Evolutionary conservation across 2,888 invertebrate genomes (phyloP), one percentile per base, ranked within the genome.

Genomic region (Taenaris catops): DNA sequence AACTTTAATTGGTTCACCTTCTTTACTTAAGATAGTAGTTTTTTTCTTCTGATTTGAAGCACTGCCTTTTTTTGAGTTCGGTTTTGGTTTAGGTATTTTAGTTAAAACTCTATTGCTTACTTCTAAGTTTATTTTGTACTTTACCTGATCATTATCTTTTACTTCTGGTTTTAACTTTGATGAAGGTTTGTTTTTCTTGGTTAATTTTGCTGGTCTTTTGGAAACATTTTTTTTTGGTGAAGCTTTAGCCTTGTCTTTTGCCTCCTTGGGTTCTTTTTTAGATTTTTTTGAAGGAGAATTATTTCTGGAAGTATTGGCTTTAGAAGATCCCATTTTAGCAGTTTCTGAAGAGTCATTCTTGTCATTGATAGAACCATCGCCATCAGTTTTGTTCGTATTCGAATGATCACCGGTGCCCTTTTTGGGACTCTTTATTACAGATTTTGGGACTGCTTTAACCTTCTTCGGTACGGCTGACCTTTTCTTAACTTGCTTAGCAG

Each of bases 61-160:
- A 51, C 42, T 65, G 7, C 56, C 53, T 53, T 71, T 80, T 50
- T 76, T 81, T 7, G 63, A 37, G 21, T 31, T 69, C 32, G 12
- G 56, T 62, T 62, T 78, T 69, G 35, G 57, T 64, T 60, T 83
- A 24, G 64, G 52, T 48, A 58, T 58, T 59, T 70, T 78, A 1
- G 58, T 24, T 20, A 55, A 28, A 33, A 49, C 38, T 43, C 7
- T 19, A 3, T 73, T 80, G 36, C 53, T 51, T 34, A 61, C 53
- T 45, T 68, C 74, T 56, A 70, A 59, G 63, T 75, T 79, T 44
- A 73, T 63, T 79, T 81, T 84, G 76, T 74, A 76, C 67, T 80
- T 83, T 46, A 64, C 38, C 55, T 78, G 66, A 55, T 68, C 55
- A 41, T 36, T 58, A 49, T 66, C 63, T 37, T 60, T 57, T 33